phyloP scores from a whole-genome alignment of 2,113 vertebrate species.

The Thalassoma bifasciatum region DNA sequence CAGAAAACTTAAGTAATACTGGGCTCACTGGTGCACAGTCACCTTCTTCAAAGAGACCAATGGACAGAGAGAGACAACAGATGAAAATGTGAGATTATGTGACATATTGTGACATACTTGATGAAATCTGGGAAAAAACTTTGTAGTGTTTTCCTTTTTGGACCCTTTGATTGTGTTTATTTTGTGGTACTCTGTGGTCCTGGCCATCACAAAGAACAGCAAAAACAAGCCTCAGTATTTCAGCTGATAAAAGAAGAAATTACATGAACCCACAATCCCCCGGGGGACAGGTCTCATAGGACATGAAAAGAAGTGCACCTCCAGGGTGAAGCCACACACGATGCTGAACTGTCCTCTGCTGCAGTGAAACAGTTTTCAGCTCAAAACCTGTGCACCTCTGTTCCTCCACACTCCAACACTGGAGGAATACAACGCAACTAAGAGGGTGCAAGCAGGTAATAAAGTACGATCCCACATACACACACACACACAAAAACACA shows the following conservation, averaged over 20 bases:
- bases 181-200: constrained; percentile 30
- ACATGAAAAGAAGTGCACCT: constrained; percentile 10
- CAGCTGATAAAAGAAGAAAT: constrained; percentile 58
- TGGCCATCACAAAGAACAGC: constrained; percentile 5
- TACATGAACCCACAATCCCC: constrained; percentile 42
- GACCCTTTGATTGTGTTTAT: background rate
- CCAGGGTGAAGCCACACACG: constrained; percentile 18
- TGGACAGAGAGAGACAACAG: no score
- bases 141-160: background rate
- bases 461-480: constrained; percentile 46
- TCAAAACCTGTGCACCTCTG: constrained; percentile 35
- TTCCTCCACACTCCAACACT: constrained; percentile 47
- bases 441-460: constrained; percentile 38
- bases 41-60: no score
- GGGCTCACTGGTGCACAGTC: no score
- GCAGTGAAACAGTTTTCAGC: constrained; percentile 48
- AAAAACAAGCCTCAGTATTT: constrained; percentile 3
- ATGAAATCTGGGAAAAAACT: no score
- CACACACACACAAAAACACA: constrained; percentile 26
- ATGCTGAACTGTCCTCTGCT: constrained; percentile 23
- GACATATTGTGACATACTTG: no score
- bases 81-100: no score
- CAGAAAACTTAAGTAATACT: no score
- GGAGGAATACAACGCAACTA: constrained; percentile 34
- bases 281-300: constrained; percentile 37